Base-by-base conservation (phyloP, 2,888 invertebrate species). In the Parthenolecanium corni region DNA sequence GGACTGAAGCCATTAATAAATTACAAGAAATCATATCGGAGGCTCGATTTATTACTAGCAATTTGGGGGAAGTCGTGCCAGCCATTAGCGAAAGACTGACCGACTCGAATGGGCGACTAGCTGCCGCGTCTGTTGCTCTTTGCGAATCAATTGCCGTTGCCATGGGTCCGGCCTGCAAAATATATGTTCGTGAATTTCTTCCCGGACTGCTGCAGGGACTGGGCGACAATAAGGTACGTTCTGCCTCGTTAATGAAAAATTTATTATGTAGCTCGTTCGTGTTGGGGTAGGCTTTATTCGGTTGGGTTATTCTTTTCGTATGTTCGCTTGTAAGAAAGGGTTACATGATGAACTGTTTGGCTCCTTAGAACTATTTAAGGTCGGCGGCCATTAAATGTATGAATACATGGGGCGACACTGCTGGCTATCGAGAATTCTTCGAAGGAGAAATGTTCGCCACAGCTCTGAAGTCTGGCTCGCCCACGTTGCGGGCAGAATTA, bases 101-200 rank as follows among this genome's bases (percentile, higher is more conserved):
- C 0, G 96, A 96, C 72, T 91, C 92, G 52, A 96, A 96, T 76
- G 90, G 89, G 23, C 93, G 91, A 74, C 81, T 96, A 67, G 90
- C 90, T 0, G 87, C 88, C 70, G 83, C 84, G 16, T 82, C 94
- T 0, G 75, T 95, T 49, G 82, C 83, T 64, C 84, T 95, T 65
- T 91, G 92, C 71, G 86, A 90, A 70, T 80, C 79, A 31, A 75
- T 96, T 24, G 89, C 88, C 1, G 79, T 79, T 0, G 86, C 90
- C 0, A 86, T 95, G 82, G 94, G 95, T 0, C 64, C 67, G 4
- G 81, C 85, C 52, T 84, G 86, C 70, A 89, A 86, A 70, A 80
- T 80, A 53, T 87, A 92, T 70, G 80, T 92, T 18, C 78, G 88
- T 66, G 81, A 82, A 0, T 80, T 95, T 68, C 86, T 91, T 68